Conservation (phyloP, 1,140 invertebrate species). For the Stegodyphus dumicola region DNA sequence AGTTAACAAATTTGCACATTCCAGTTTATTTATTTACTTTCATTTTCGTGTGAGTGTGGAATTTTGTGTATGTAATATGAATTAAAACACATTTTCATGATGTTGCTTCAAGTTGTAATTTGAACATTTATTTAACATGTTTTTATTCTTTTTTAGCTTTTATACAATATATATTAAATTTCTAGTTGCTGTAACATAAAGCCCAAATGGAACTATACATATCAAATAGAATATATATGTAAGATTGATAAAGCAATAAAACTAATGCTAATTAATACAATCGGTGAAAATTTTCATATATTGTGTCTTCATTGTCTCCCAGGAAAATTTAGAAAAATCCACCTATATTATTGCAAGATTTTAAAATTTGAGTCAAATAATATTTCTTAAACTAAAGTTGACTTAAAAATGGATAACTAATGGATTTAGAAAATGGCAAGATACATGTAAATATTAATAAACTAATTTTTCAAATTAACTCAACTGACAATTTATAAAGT, state of each 20-base stretch:
- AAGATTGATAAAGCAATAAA: not conserved
- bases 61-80: not conserved
- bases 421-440: too few relatives aligned
- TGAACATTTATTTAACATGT: too few relatives aligned
- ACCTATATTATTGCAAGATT: not conserved
- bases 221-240: not conserved
- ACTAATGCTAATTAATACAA: not conserved
- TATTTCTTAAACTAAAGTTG: too few relatives aligned
- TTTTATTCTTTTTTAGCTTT: not conserved
- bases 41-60: not conserved
- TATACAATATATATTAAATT: not conserved
- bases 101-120: too few relatives aligned
- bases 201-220: conserved; percentile 18
- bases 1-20: not conserved
- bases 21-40: conserved; percentile 8
- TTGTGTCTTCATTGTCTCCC: conserved; percentile 8
- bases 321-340: not conserved
- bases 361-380: too few relatives aligned
- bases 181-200: not conserved
- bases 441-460: too few relatives aligned
- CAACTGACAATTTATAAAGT: too few relatives aligned
- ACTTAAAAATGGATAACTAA: too few relatives aligned
- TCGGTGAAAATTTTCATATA: not conserved
- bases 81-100: not conserved
- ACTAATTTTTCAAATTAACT: too few relatives aligned